Evolutionary conservation across 2,888 invertebrate genomes (phyloP).

Genomic region (Xanthorhoe spadicearia): DNA sequence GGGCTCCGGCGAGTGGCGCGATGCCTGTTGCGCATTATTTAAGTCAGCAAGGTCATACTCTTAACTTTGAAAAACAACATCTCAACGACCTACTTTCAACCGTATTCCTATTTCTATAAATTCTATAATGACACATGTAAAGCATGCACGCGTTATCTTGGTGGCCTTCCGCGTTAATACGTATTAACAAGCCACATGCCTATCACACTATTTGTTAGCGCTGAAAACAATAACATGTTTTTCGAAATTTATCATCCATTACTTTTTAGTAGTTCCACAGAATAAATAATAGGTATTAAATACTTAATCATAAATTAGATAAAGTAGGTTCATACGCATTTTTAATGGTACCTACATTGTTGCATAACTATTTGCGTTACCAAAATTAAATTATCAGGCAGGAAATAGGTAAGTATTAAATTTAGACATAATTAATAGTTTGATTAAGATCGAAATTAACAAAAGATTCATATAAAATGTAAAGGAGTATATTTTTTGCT

Average conservation of each 20-base stretch:
- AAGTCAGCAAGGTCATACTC: conserved; percentile 69
- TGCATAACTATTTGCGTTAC: neutral
- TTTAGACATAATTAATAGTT: too few relatives aligned
- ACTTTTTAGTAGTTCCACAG: neutral
- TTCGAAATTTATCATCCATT: conserved; percentile 38
- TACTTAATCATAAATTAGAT: neutral
- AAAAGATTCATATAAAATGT: too few relatives aligned
- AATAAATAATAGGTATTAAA: neutral
- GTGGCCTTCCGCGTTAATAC: conserved; percentile 64
- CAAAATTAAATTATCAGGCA: neutral
- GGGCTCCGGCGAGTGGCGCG: conserved; percentile 55
- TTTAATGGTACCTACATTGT: neutral
- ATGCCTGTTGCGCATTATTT: conserved; percentile 77
- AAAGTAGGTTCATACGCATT: neutral
- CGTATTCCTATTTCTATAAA: conserved; percentile 56
- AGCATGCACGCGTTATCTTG: conserved; percentile 62
- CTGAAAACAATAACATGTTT: conserved; percentile 62
- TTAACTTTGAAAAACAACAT: conserved; percentile 57
- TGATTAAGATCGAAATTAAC: too few relatives aligned
- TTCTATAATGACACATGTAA: conserved; percentile 48
- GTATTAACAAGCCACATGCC: conserved; percentile 44
- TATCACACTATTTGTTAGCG: conserved; percentile 49
- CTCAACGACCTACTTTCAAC: conserved; percentile 61
- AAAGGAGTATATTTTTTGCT: too few relatives aligned
- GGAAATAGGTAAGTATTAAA: too few relatives aligned